Percentiles rank a stretch among this genome's conserved stretches.
Evolutionary conservation across 2,888 invertebrate species (phyloP).

Genomic region (Eupelmus urozonus): DNA sequence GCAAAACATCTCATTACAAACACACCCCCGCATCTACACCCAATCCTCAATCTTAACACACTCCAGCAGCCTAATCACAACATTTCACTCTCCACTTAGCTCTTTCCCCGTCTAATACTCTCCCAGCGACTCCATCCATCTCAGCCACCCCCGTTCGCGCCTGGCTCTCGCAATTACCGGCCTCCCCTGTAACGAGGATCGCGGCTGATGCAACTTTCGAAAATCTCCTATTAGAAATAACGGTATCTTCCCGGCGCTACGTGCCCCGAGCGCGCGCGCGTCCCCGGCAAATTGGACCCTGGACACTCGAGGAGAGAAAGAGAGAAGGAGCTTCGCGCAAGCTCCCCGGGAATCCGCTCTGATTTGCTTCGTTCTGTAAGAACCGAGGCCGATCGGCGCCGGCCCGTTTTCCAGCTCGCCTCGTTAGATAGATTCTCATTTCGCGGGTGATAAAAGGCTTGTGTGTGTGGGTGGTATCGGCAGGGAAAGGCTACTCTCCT

Average conservation of each 20-base stretch:
- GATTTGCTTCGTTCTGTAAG: constrained; percentile 46
- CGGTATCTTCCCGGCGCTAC: constrained; percentile 60
- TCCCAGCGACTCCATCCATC: constrained; percentile 13
- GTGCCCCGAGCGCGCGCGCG: constrained; percentile 53
- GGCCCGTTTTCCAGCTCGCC: constrained; percentile 20
- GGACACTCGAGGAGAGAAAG: constrained; percentile 48
- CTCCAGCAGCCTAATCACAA: too few species aligned
- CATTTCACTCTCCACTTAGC: not conserved
- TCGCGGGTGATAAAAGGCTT: constrained; percentile 33
- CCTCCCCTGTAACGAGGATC: constrained; percentile 69
- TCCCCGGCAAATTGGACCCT: constrained; percentile 60
- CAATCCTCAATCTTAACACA: too few species aligned
- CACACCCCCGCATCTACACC: too few species aligned
- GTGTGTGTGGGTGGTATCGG: not conserved
- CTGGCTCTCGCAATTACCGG: constrained; percentile 70
- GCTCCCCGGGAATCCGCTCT: constrained; percentile 39
- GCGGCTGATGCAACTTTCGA: constrained; percentile 72
- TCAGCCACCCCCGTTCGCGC: constrained; percentile 17
- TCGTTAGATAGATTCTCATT: constrained; percentile 55
- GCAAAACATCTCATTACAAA: too few species aligned
- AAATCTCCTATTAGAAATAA: constrained; percentile 76
- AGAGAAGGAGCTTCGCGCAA: not conserved
- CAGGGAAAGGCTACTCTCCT: constrained; percentile 2
- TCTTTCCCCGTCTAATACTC: not conserved
- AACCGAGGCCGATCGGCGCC: constrained; percentile 7